Conservation (phyloP, 1,140 invertebrate species). For the Trissolcus basalis region DNA sequence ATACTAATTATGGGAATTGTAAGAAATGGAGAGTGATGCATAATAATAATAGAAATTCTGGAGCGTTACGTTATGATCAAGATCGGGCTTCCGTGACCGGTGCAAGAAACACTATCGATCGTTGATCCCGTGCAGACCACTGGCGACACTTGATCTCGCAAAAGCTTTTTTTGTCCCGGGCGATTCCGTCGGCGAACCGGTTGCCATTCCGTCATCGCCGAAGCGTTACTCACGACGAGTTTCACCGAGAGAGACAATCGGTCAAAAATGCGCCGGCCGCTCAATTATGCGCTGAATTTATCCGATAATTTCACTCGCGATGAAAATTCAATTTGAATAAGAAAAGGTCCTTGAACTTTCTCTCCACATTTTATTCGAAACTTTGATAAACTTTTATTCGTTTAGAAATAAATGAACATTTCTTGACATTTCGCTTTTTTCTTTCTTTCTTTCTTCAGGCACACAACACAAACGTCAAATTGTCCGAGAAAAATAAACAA, state of each 20-base stretch:
- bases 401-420: too few species aligned
- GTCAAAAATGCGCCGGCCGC: constrained; percentile 4
- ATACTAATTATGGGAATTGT: too few species aligned
- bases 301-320: too few species aligned
- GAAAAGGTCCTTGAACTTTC: too few species aligned
- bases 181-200: constrained; percentile 46
- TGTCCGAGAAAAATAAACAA: too few species aligned
- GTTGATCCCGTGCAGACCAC: constrained; percentile 42
- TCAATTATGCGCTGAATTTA: too few species aligned
- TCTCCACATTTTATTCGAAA: too few species aligned
- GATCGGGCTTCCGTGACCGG: constrained; percentile 43
- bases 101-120: constrained; percentile 55
- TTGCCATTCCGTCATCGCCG: constrained; percentile 26
- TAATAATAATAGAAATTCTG: constrained; percentile 26
- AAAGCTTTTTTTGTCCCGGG: constrained; percentile 44
- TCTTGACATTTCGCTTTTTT: too few species aligned
- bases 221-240: constrained; percentile 32
- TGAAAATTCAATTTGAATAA: too few species aligned
- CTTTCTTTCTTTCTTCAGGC: too few species aligned
- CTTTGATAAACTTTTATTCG: too few species aligned
- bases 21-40: constrained; percentile 13
- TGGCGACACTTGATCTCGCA: constrained; percentile 46
- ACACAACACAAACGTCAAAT: too few species aligned
- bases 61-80: constrained; percentile 23
- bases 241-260: constrained; percentile 8